A percentile compares a stretch with the other conserved stretches of the same genome.
These are phyloP conservation scores for Drosophila prolongata DNA, from an alignment of 2,888 invertebrate genomes.

Conservation along the genomic window DNA sequence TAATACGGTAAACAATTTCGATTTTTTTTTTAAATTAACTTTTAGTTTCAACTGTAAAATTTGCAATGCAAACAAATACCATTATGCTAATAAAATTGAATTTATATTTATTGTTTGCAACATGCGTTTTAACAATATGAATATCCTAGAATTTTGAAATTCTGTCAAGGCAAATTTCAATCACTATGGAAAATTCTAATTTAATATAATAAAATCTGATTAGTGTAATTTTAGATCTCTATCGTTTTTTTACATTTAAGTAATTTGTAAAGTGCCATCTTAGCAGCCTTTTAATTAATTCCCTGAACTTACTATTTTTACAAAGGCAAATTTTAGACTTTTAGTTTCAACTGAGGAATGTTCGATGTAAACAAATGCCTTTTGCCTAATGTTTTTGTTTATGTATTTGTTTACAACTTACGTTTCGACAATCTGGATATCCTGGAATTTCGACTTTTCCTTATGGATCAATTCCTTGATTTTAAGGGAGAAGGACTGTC, in stretches of 20 bases:
- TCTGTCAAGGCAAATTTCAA: no score
- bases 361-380: conserved; percentile 22
- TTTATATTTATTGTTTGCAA: no score
- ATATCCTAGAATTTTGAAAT: no score
- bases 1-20: background rate
- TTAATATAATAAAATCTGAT: no score
- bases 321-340: background rate
- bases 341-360: background rate
- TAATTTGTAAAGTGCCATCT: no score
- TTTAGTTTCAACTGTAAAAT: background rate
- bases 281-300: background rate
- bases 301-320: background rate
- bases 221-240: no score
- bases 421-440: conserved; percentile 93
- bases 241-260: no score
- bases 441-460: conserved; percentile 93
- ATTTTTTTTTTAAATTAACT: background rate
- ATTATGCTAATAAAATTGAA: no score
- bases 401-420: conserved; percentile 83
- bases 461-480: conserved; percentile 91
- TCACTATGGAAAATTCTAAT: no score
- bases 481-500: conserved; percentile 94
- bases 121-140: no score
- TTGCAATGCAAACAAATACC: no score
- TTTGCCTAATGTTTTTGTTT: conserved; percentile 1